These are phyloP conservation scores for Cygnus buccinator DNA, from an alignment of 2,113 vertebrate species.

Conservation along the genomic window DNA sequence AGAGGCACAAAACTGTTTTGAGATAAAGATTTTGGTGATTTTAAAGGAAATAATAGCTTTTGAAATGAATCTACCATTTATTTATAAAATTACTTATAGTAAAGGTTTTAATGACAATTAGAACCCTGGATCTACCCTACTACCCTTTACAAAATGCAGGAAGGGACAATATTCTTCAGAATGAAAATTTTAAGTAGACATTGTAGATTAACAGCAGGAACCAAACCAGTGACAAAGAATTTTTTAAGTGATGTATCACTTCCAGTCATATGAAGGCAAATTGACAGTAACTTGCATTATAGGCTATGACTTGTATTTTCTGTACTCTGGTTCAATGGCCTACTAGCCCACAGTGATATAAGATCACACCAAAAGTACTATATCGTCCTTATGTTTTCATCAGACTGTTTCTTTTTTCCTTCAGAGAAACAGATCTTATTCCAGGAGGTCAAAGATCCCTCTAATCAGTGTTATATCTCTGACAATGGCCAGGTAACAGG, in stretches of 20 bases:
- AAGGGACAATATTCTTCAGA: neutral
- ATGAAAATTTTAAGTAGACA: neutral
- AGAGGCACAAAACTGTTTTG: neutral
- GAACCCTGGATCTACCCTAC: neutral
- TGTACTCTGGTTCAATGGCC: neutral
- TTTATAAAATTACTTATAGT: neutral
- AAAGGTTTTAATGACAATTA: neutral
- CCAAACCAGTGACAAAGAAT: neutral
- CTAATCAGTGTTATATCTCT: neutral
- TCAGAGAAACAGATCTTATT: neutral
- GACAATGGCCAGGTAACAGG: neutral
- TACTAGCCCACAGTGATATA: neutral
- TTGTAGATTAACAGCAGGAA: neutral
- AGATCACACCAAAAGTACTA: neutral
- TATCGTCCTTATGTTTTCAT: neutral
- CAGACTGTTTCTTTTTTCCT: neutral
- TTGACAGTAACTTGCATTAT: neutral
- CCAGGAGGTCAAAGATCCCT: neutral
- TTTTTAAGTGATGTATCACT: neutral
- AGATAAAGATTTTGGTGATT: neutral
- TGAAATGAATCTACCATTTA: neutral
- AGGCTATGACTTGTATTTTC: neutral
- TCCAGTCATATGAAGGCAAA: neutral
- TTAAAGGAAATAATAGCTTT: neutral
- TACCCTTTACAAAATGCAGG: neutral